Percentiles rank a stretch among this genome's conserved stretches.
phyloP scores from a whole-genome alignment of 1,140 invertebrate genomes.

The Euura saliciscinereae region DNA sequence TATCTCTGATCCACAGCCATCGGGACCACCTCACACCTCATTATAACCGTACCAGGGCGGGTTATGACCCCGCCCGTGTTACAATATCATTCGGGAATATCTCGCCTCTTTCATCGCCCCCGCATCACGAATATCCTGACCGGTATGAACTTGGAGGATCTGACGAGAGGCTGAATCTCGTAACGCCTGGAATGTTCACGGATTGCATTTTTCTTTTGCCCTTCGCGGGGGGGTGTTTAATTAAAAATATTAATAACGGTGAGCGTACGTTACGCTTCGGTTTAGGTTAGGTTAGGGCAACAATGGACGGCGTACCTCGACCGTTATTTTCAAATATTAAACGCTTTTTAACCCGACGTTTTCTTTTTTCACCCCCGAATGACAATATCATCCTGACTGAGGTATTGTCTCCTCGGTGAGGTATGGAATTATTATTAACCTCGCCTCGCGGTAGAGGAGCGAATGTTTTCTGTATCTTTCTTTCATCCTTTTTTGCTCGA shows the following conservation, averaged over 20 bases:
- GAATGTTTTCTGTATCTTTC: neutral
- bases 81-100: conserved; percentile 44
- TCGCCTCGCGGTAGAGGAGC: neutral
- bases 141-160: too few species aligned
- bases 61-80: conserved; percentile 46
- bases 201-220: conserved; percentile 16
- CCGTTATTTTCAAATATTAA: neutral
- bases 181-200: too few species aligned
- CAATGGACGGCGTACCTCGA: conserved; percentile 22
- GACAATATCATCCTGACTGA: neutral
- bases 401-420: conserved; percentile 7
- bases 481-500: too few species aligned
- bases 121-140: too few species aligned
- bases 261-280: conserved; percentile 1
- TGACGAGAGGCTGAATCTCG: too few species aligned
- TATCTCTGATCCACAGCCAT: conserved; percentile 45
- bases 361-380: conserved; percentile 20
- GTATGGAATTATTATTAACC: conserved; percentile 13
- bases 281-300: conserved; percentile 22
- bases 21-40: conserved; percentile 44
- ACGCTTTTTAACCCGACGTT: neutral
- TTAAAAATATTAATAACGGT: conserved; percentile 50
- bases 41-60: conserved; percentile 44
- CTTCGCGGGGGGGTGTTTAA: conserved; percentile 41
- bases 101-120: conserved; percentile 7